Evolutionary conservation across 2,888 invertebrate species (phyloP).

Genomic region (Cosmopolites sordidus): DNA sequence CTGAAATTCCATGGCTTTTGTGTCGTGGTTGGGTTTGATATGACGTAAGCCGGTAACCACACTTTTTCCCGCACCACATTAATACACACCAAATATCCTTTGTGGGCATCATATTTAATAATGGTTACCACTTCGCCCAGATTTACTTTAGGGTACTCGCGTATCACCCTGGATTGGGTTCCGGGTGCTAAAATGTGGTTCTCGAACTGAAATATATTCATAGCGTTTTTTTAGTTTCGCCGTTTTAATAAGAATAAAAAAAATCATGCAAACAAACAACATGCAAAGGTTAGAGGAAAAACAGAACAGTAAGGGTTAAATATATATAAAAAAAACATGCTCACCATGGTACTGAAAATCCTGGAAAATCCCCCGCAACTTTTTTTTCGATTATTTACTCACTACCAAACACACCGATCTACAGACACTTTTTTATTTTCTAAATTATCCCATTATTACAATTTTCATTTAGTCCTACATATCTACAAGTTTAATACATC

Average conservation of each 20-base stretch:
- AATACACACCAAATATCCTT: slow-evolving; percentile 44
- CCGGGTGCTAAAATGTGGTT: slow-evolving; percentile 44
- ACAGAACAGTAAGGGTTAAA: background rate
- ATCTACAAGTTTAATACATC: too few relatives aligned
- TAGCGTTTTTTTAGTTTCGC: background rate
- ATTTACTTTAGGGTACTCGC: slow-evolving; percentile 43
- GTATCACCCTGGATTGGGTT: slow-evolving; percentile 45
- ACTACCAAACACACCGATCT: too few relatives aligned
- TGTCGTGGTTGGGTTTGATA: slow-evolving; percentile 46
- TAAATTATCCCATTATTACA: background rate
- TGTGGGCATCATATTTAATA: slow-evolving; percentile 42
- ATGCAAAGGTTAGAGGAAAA: background rate
- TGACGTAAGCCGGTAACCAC: slow-evolving; percentile 44
- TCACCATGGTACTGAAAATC: background rate
- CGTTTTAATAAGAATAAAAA: background rate
- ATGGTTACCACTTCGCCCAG: slow-evolving; percentile 46
- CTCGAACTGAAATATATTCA: slow-evolving; percentile 30
- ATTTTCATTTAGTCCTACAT: too few relatives aligned
- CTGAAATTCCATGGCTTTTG: slow-evolving; percentile 29
- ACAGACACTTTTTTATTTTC: background rate
- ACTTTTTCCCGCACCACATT: slow-evolving; percentile 42
- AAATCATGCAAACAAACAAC: background rate
- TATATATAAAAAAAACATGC: background rate
- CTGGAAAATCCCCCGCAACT: background rate
- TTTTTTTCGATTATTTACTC: too few relatives aligned